A percentile compares a stretch with the other conserved stretches of the same genome.
These are phyloP conservation scores for Ectropis crepuscularia DNA, from an alignment of 2,888 invertebrate species.

Conservation along the genomic window DNA sequence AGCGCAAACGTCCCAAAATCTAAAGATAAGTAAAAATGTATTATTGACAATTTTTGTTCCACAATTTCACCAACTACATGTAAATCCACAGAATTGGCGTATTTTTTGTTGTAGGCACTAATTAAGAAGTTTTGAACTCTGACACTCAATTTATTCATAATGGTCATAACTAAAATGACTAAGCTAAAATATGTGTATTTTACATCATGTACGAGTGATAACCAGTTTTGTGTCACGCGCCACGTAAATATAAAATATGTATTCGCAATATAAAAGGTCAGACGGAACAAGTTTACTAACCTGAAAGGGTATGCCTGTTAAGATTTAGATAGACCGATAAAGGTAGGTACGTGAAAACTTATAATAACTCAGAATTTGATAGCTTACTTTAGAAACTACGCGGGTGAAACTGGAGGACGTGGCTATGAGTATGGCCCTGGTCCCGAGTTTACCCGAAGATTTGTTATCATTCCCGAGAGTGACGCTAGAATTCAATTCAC, in stretches of 20 bases:
- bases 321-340: too few relatives aligned
- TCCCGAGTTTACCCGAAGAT: too few relatives aligned
- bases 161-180: slow-evolving; percentile 3
- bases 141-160: slow-evolving; percentile 1
- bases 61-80: not conserved
- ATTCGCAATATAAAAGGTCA: too few relatives aligned
- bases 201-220: slow-evolving; percentile 6
- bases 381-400: too few relatives aligned
- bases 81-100: not conserved
- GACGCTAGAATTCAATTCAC: too few relatives aligned
- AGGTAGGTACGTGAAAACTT: too few relatives aligned
- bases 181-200: not conserved
- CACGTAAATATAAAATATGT: not conserved
- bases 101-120: not conserved
- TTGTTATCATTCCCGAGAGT: too few relatives aligned
- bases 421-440: too few relatives aligned
- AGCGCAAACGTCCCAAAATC: not conserved
- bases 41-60: not conserved
- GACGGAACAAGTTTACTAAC: too few relatives aligned
- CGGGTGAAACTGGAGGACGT: too few relatives aligned
- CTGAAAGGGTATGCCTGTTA: too few relatives aligned
- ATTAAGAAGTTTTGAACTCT: slow-evolving; percentile 9
- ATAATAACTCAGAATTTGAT: too few relatives aligned
- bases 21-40: not conserved
- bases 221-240: slow-evolving; percentile 6